These are phyloP conservation scores for Gerris lacustris DNA, from an alignment of 2,888 invertebrate species.

Conservation along the genomic window DNA sequence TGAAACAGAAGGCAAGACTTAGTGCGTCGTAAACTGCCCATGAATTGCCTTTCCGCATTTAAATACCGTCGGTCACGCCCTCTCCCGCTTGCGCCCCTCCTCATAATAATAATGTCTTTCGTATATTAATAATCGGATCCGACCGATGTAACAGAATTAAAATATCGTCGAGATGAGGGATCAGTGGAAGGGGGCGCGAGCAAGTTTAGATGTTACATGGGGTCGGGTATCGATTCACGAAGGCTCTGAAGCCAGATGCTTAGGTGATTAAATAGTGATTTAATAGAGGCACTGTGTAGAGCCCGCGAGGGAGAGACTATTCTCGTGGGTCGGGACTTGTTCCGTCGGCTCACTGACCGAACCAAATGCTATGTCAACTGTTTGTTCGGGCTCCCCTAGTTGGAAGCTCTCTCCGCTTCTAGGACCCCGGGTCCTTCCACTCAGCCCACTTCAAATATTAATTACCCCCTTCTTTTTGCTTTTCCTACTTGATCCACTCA, in stretches of 20 bases:
- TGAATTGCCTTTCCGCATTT: neutral
- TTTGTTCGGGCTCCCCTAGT: neutral
- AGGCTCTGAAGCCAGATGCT: neutral
- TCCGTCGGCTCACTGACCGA: neutral
- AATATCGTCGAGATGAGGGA: neutral
- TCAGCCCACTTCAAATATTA: too few species aligned
- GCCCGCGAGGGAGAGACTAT: too few species aligned
- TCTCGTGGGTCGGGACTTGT: too few species aligned
- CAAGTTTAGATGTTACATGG: too few species aligned
- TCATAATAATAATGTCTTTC: neutral
- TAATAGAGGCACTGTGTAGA: neutral
- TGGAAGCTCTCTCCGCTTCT: too few species aligned
- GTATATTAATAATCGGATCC: neutral
- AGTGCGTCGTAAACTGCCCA: neutral
- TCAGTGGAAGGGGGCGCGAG: neutral
- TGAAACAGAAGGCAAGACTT: too few species aligned
- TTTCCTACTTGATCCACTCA: too few species aligned
- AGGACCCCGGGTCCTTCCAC: too few species aligned
- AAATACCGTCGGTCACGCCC: neutral
- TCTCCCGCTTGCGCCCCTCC: neutral
- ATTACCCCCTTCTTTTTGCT: too few species aligned
- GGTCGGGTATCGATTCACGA: neutral
- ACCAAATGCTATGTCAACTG: slow-evolving; percentile 1
- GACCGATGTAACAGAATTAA: neutral
- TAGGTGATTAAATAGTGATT: slow-evolving; percentile 5